phyloP scores from a whole-genome alignment of 2,113 vertebrate genomes.

The Pollimyrus isidori region DNA sequence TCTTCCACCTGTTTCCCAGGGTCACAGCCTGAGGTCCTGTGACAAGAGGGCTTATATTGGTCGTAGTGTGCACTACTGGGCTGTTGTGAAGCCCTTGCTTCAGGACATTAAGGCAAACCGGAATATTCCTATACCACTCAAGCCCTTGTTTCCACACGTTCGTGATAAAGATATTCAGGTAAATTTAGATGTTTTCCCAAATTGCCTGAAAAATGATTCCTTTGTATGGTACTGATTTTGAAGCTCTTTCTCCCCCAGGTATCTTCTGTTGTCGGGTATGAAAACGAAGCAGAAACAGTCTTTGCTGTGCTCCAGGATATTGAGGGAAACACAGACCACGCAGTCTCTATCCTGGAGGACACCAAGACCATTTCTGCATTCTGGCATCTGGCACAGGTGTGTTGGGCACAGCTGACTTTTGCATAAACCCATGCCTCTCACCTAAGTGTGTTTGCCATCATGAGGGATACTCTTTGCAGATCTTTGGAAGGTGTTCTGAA shows the following conservation, averaged over 20 bases:
- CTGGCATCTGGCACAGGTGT: slow-evolving; percentile 88
- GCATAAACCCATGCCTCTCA: background rate
- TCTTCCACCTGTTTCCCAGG: slow-evolving; percentile 51
- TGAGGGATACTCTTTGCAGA: slow-evolving; percentile 51
- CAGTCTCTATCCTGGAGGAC: slow-evolving; percentile 76
- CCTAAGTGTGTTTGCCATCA: background rate
- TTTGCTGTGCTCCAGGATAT: slow-evolving; percentile 78
- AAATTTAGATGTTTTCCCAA: slow-evolving; percentile 17
- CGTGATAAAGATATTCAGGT: slow-evolving; percentile 84
- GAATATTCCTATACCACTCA: slow-evolving; percentile 80
- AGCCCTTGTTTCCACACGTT: slow-evolving; percentile 90
- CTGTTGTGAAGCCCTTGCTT: slow-evolving; percentile 72
- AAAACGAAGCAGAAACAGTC: slow-evolving; percentile 76
- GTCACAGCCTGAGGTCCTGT: slow-evolving; percentile 75
- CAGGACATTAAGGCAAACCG: slow-evolving; percentile 73
- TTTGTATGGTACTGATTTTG: too few relatives aligned
- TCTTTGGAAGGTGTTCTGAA: slow-evolving; percentile 84
- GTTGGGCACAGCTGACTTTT: slow-evolving; percentile 11
- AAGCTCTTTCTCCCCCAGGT: slow-evolving; percentile 48
- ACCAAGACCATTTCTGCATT: slow-evolving; percentile 76
- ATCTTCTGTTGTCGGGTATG: slow-evolving; percentile 65
- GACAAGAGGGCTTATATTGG: slow-evolving; percentile 88
- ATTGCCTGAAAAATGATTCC: background rate
- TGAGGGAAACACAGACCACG: slow-evolving; percentile 85
- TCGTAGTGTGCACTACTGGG: slow-evolving; percentile 92